Conservation (phyloP, 2,113 vertebrate genomes). For the Aix galericulata region DNA sequence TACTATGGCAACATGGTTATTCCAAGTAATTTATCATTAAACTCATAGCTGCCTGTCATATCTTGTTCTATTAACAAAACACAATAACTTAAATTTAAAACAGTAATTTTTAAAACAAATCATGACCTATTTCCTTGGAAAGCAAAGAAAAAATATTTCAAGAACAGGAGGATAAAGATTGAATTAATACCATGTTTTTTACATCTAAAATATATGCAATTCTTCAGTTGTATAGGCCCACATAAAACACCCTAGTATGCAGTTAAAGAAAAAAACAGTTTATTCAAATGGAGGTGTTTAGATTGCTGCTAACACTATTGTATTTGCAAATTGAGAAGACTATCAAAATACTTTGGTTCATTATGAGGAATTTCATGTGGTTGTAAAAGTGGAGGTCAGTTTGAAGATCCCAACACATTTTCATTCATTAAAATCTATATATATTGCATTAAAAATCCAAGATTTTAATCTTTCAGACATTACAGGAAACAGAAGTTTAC, state of each 20-base stretch:
- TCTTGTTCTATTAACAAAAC: slow-evolving; percentile 51
- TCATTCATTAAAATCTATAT: neutral
- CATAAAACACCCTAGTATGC: neutral
- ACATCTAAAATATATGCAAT: neutral
- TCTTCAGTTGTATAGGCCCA: neutral
- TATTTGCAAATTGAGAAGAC: neutral
- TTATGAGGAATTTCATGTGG: neutral
- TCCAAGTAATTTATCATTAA: slow-evolving; percentile 63
- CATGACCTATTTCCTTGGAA: neutral
- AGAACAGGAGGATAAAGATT: neutral
- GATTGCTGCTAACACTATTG: neutral
- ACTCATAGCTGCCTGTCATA: slow-evolving; percentile 8
- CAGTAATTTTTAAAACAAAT: neutral
- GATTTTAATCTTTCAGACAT: neutral
- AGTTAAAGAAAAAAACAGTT: neutral
- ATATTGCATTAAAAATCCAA: neutral
- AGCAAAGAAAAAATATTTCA: neutral
- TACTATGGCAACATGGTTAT: slow-evolving; percentile 65
- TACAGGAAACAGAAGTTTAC: neutral
- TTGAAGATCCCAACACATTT: neutral
- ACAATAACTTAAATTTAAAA: slow-evolving; percentile 5
- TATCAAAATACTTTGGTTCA: neutral
- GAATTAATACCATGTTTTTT: neutral
- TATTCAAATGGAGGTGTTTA: neutral
- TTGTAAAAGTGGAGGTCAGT: neutral